These are phyloP conservation scores for Fregetta grallaria DNA, from an alignment of 2,113 vertebrate species.

Conservation along the genomic window DNA sequence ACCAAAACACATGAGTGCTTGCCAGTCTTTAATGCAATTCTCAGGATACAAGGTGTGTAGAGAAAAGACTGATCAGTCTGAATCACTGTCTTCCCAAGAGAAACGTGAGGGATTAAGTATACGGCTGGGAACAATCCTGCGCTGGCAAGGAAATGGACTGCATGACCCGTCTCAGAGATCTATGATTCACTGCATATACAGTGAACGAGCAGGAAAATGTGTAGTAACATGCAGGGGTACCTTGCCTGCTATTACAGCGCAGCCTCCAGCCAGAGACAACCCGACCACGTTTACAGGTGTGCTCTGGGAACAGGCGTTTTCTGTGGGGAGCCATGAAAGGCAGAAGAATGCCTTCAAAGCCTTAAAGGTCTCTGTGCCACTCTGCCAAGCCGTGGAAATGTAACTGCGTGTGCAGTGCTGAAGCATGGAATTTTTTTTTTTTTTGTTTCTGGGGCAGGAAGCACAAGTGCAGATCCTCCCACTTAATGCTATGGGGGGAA, in stretches of 20 bases:
- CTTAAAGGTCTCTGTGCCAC: not conserved
- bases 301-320: constrained; percentile 1
- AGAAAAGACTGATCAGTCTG: constrained; percentile 6
- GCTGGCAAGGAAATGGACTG: constrained; percentile 36
- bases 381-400: not conserved
- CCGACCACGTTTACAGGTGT: not conserved
- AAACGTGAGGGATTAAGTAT: constrained; percentile 18
- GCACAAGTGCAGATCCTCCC: constrained; percentile 18
- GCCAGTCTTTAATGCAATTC: not conserved
- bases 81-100: constrained; percentile 27
- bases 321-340: not conserved
- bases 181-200: constrained; percentile 40
- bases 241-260: not conserved
- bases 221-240: constrained; percentile 44
- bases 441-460: constrained; percentile 53
- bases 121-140: constrained; percentile 10
- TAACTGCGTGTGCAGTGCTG: not conserved
- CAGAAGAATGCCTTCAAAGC: not conserved
- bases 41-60: not conserved
- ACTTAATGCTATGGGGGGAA: constrained; percentile 47
- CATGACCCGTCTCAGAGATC: constrained; percentile 24
- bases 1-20: not conserved
- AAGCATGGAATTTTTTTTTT: not conserved
- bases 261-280: constrained; percentile 19
- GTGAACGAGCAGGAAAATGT: not conserved